Base-by-base conservation (phyloP, 2,888 invertebrate genomes). In the Pristionchus maxplancki region DNA sequence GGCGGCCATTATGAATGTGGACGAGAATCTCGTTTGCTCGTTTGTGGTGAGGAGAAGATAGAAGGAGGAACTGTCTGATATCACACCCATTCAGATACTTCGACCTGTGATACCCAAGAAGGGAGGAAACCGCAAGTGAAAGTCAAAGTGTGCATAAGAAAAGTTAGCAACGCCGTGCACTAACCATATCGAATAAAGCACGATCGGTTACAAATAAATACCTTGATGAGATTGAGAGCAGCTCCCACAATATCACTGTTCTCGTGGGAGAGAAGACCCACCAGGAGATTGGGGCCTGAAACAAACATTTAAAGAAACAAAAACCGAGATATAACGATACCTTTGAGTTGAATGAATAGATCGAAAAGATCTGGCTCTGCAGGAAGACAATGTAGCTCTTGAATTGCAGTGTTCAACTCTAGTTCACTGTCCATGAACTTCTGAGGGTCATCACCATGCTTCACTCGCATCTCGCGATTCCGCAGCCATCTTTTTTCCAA, bases 391-490 rank as follows among this genome's bases (percentile, higher is more conserved):
- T 99, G 97, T 95, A 99, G 96, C 95, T 98, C 97, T 96, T 94
- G 96, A 87, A 97, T 96, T 78, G 97, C 96, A 93, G 97, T 97
- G 95, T 98, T 97, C 89, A 98, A 95, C 95, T 98, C 98, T 64
- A 99, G 96, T 96, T 99, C 99, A 89, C 98, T 98, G 93, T 99
- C 96, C 96, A 99, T 98, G 95, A 99, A 99, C 94, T 96, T 96
- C 90, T 89, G 92, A 48, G 94, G 94, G 82, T 94, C 94, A 84
- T 94, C 99, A 0, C 98, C 97, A 95, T 98, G 99, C 95, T 99
- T 99, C 24, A 99, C 98, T 91, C 99, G 96, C 97, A 98, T 97
- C 95, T 99, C 99, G 95, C 98, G 97, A 95, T 99, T 99, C 94
- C 97, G 97, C 15, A 98, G 96, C 84, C 97, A 97, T 94, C 97